Evolutionary conservation across 2,113 vertebrate species (phyloP), one percentile per base, ranked within the genome.

Genomic region (Strix uralensis): DNA sequence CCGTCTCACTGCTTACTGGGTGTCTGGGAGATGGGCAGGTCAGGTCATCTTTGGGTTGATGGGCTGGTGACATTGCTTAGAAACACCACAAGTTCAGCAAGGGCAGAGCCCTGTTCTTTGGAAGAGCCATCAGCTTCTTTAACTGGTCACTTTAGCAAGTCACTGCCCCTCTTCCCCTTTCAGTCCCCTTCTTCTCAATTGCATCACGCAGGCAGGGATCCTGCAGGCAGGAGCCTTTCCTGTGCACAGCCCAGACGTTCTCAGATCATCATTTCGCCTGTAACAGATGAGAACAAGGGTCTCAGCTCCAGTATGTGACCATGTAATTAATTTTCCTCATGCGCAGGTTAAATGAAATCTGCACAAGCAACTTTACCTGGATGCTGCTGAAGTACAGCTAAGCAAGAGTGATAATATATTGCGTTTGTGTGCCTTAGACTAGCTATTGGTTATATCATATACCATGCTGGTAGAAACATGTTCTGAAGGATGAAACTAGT

Each of bases 1-100:
- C 2, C 4, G 19, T 40, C 69, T 67, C 4, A 0, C 32, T 51
- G 5, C n/a, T 61, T 0, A 1, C 40, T 38, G 38, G 4, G 34
- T 66, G 30, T 29, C 57, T 63, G 58, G 71, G 78, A 87, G 38
- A 14, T 7, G 13, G 19, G 21, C 38, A 71, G 23, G 49, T 19
- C 58, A 55, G 42, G 42, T 22, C 38, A 34, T 29, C 7, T 85
- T 42, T 10, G 52, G 20, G n/a, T 26, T 72, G 66, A n/a, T 42
- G 59, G 32, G 36, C 32, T 62, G 52, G 29, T 51, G 51, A 16
- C 52, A 82, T 59, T 0, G 0, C 51, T 69, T 38, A 70, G 55
- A 88, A 90, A 70, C 17, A 19, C 27, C 16, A 4, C 34, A 61
- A 38, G 9, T 65, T 52, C 75, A 77, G 75, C 34, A 52, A 21